A percentile compares a stretch with the other conserved stretches of the same genome.
phyloP scores from a whole-genome alignment of 2,888 invertebrate genomes.

The Myathropa florea region DNA sequence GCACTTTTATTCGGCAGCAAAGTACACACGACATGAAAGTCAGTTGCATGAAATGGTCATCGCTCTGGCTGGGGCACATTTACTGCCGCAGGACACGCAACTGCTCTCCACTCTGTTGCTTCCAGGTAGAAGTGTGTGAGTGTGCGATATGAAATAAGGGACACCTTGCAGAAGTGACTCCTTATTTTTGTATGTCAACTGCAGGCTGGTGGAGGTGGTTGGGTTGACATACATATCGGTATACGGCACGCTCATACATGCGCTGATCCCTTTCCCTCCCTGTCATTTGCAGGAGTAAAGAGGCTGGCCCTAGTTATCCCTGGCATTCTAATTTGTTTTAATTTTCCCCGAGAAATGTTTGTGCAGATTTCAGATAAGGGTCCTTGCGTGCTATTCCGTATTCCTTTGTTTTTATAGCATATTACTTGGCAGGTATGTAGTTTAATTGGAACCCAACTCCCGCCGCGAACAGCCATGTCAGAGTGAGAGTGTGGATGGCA shows the following conservation, averaged over 20 bases:
- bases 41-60: constrained; percentile 54
- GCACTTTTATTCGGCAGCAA: constrained; percentile 12
- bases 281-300: too few species aligned
- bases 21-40: constrained; percentile 44
- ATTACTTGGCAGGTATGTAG: constrained; percentile 1
- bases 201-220: background rate
- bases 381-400: background rate
- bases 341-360: constrained; percentile 35
- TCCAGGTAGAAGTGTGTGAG: background rate
- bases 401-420: constrained; percentile 31
- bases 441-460: constrained; percentile 26
- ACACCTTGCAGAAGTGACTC: background rate
- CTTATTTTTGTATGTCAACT: constrained; percentile 23
- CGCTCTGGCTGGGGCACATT: background rate
- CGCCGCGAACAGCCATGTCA: background rate
- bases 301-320: background rate
- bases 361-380: constrained; percentile 44
- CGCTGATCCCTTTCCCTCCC: too few species aligned
- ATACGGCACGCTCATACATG: too few species aligned
- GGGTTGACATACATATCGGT: background rate
- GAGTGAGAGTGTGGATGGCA: background rate
- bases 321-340: constrained; percentile 65
- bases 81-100: constrained; percentile 43
- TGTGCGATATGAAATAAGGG: background rate
- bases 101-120: background rate